phyloP scores from a whole-genome alignment of 2,888 invertebrate genomes.

The Melanophora roralis region DNA sequence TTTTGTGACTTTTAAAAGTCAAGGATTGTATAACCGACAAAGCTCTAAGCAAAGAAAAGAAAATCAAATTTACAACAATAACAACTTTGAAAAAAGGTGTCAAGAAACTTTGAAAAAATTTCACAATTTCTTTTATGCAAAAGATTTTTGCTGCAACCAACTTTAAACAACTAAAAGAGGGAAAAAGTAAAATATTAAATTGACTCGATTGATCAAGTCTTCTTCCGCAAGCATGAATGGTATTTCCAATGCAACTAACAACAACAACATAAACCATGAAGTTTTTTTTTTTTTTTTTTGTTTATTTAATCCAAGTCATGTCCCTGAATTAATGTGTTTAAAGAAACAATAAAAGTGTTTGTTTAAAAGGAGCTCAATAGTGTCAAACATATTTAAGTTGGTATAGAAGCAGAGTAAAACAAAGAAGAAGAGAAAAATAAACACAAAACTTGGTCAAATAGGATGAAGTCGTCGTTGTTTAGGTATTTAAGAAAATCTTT shows the following conservation, averaged over 20 bases:
- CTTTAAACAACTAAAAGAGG: background rate
- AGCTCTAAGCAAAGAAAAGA: background rate
- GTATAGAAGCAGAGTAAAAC: background rate
- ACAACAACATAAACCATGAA: no score
- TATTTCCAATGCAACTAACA: background rate
- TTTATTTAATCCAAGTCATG: background rate
- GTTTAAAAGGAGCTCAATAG: conserved; percentile 5
- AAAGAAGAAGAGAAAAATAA: background rate
- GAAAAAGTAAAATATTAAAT: background rate
- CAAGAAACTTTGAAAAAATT: conserved; percentile 7
- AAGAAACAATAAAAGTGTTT: conserved; percentile 34
- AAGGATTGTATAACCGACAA: conserved; percentile 30
- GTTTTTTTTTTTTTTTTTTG: no score
- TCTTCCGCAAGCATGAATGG: background rate
- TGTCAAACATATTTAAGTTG: conserved; percentile 40
- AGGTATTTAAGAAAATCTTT: background rate
- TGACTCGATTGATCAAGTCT: background rate
- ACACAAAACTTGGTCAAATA: conserved; percentile 18
- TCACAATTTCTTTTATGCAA: conserved; percentile 14
- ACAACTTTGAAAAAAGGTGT: conserved; percentile 2
- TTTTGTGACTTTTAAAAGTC: conserved; percentile 32
- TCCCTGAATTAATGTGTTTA: conserved; percentile 21
- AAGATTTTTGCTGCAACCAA: background rate
- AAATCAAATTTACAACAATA: background rate
- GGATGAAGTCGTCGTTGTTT: background rate